Evolutionary conservation across 2,113 vertebrate genomes (phyloP).

Genomic region (Microtus pennsylvanicus): DNA sequence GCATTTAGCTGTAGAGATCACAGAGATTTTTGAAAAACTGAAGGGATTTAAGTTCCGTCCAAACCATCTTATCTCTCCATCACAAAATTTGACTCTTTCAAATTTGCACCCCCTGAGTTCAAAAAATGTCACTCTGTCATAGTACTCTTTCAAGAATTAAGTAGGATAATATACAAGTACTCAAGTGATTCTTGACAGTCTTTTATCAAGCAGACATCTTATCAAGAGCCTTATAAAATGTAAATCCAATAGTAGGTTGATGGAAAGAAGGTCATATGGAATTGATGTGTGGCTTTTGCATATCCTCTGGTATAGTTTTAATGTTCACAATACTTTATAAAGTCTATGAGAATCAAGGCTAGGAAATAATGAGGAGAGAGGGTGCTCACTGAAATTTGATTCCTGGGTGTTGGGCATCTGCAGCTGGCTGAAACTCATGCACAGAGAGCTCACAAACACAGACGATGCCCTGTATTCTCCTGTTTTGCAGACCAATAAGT

Average conservation of each 20-base stretch:
- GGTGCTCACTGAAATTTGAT: background rate
- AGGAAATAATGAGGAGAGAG: background rate
- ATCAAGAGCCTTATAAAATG: background rate
- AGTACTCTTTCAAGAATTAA: background rate
- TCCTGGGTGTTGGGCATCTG: background rate
- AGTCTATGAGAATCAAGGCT: background rate
- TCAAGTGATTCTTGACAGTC: background rate
- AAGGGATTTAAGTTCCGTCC: no score
- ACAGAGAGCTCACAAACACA: background rate
- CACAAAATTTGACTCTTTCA: background rate
- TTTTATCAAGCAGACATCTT: background rate
- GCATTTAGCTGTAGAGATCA: background rate
- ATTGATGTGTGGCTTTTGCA: background rate
- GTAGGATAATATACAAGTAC: background rate
- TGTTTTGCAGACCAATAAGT: background rate
- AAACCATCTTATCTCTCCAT: background rate
- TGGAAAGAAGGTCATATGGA: background rate
- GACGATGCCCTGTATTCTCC: background rate
- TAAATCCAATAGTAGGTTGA: background rate
- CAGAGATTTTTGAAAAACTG: background rate
- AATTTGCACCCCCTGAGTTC: background rate
- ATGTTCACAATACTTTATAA: background rate
- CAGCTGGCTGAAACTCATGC: background rate
- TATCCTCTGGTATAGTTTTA: background rate
- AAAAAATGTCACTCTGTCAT: background rate